Evolutionary conservation across 2,888 invertebrate genomes (phyloP), one percentile per base, ranked within the genome.

Genomic region (Meliscaeva auricollis): DNA sequence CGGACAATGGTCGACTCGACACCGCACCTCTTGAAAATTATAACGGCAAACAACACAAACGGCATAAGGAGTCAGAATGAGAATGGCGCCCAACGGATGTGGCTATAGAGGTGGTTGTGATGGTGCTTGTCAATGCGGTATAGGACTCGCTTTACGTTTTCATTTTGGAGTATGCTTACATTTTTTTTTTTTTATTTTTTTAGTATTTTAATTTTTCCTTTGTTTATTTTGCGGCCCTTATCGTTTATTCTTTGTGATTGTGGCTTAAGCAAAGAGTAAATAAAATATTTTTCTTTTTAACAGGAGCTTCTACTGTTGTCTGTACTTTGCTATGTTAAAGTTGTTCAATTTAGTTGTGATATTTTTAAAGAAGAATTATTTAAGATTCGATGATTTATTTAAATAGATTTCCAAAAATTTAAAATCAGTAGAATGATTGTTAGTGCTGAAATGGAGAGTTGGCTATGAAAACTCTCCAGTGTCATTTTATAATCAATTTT

Each of bases 11-110:
- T 75, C 32, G 56, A 56, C 69, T 73, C 62, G 41, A 50, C 76
- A 72, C 72, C 80, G 72, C 79, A 76, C 84, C 84, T 75, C 72
- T 80, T 76, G 41, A 68, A 75, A 50, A 66, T 50, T 75, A 69
- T 84, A 84, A n/a, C n/a, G 75, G 84, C 80, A 80, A 80, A 83
- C 83, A 78, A 78, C 72, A 52, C 58, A 72, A 70, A 74, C 17
- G 66, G 76, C 48, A 56, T 48, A 46, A 50, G 70, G 48, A 84
- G 70, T 75, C 75, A 64, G 52, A 68, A 76, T 80, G 75, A 64
- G 52, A 68, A 76, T 80, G 75, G 70, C 66, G 52, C 48, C 66
- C 66, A 50, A 50, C 35, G 50, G 35, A 66, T 66, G 66, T 50
- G 50, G 50, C 9, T 26, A 17, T 38, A 54, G 15, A 9, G 15